Conservation (phyloP, 1,140 invertebrate genomes). For the Procambarus virginalis region DNA sequence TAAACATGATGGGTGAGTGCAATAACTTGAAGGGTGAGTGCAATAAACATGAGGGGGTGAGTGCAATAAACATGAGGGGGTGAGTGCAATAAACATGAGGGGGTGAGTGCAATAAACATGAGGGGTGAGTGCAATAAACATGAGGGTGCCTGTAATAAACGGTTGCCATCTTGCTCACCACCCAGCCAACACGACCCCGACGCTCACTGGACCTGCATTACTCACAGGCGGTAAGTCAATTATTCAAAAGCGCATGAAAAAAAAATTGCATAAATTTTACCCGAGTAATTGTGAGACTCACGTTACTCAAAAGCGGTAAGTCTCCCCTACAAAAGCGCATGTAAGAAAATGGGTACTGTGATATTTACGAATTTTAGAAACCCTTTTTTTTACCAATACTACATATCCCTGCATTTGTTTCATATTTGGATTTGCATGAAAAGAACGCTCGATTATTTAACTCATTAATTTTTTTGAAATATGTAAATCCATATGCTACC, state of each 20-base stretch:
- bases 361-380: background rate
- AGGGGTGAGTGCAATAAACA: no score
- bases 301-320: no score
- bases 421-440: background rate
- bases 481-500: background rate
- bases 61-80: no score
- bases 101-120: no score
- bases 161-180: conserved; percentile 34
- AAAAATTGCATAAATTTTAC: background rate
- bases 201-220: conserved; percentile 62
- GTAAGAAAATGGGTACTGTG: background rate
- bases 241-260: conserved; percentile 2
- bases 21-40: no score
- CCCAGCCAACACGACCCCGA: conserved; percentile 55
- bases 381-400: background rate
- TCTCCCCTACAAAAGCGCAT: no score
- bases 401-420: background rate
- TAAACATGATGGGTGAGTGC: background rate
- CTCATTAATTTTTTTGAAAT: background rate
- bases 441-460: background rate
- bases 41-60: no score
- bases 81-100: no score
- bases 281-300: background rate
- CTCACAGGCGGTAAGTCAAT: conserved; percentile 60
- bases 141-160: conserved; percentile 18